Percentiles rank a stretch among this genome's conserved stretches.
Conservation (phyloP, 37 sponge, comb jelly and placozoan species). For the Diacarnus erythraeanus region DNA sequence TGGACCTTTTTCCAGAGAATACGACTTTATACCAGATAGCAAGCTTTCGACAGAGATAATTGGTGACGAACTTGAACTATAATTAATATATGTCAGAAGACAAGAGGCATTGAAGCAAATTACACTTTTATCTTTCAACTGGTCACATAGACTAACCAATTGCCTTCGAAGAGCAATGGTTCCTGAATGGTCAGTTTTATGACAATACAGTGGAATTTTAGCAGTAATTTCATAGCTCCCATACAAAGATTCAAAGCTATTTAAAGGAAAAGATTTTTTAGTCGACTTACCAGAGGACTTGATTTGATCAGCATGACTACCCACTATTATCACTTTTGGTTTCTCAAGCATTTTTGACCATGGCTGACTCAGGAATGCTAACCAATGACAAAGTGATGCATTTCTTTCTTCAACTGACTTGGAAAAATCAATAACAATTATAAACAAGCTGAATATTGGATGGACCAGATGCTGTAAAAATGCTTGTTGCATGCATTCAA, state of each 20-base stretch:
- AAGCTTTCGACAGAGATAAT: background rate
- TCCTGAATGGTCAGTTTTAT: background rate
- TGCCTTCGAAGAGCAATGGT: constrained; percentile 1
- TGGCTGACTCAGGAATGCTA: background rate
- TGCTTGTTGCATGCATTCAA: background rate
- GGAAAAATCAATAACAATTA: background rate
- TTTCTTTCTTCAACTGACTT: background rate
- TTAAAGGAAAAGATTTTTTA: background rate
- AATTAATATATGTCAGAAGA: background rate
- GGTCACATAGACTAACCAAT: background rate
- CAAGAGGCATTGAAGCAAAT: constrained; percentile 1
- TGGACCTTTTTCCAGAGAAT: background rate
- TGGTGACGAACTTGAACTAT: background rate
- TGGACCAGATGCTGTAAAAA: background rate
- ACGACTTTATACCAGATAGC: background rate
- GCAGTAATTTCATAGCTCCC: background rate
- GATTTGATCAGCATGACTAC: background rate
- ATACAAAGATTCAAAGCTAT: background rate
- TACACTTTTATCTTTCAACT: background rate
- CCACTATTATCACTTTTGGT: background rate
- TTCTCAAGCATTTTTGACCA: background rate
- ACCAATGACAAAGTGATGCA: background rate
- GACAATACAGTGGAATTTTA: constrained; percentile 4
- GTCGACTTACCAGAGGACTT: background rate
- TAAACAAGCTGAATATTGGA: background rate